Percentiles rank a stretch among this genome's conserved stretches.
Evolutionary conservation across 2,113 vertebrate genomes (phyloP).

Genomic region (Nesoenas mayeri): DNA sequence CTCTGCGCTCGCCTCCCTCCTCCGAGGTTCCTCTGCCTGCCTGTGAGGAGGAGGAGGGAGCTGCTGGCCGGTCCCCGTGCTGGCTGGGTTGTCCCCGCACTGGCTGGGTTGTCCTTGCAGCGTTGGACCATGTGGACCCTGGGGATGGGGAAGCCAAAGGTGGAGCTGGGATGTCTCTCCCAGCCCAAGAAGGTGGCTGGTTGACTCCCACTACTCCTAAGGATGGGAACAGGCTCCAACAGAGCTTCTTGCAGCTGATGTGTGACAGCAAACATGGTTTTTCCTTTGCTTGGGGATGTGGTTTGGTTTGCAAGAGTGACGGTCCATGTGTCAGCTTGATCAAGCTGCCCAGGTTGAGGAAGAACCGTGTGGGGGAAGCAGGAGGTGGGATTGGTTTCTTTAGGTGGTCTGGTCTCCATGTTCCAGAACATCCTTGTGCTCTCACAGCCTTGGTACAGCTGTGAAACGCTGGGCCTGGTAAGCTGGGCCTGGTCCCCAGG

Average conservation of each 20-base stretch:
- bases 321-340: not conserved
- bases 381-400: not conserved
- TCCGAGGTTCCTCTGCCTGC: constrained; percentile 16
- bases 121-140: accelerated
- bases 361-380: not conserved
- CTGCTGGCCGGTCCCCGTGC: not conserved
- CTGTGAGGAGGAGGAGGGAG: not conserved
- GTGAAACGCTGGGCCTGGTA: not conserved
- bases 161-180: not conserved
- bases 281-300: not conserved
- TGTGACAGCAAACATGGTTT: accelerated
- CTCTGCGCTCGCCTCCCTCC: not conserved
- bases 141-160: not conserved
- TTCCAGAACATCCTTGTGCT: not conserved
- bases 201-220: accelerated
- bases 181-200: not conserved
- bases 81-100: not conserved
- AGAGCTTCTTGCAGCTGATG: not conserved
- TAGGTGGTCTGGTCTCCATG: not conserved
- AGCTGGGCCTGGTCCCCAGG: not conserved
- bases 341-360: too few species aligned
- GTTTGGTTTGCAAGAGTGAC: not conserved
- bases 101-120: not conserved
- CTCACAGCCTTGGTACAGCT: accelerated
- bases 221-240: not conserved